These are phyloP conservation scores for Semnornis frantzii DNA, from an alignment of 2,113 vertebrate genomes.

Conservation along the genomic window DNA sequence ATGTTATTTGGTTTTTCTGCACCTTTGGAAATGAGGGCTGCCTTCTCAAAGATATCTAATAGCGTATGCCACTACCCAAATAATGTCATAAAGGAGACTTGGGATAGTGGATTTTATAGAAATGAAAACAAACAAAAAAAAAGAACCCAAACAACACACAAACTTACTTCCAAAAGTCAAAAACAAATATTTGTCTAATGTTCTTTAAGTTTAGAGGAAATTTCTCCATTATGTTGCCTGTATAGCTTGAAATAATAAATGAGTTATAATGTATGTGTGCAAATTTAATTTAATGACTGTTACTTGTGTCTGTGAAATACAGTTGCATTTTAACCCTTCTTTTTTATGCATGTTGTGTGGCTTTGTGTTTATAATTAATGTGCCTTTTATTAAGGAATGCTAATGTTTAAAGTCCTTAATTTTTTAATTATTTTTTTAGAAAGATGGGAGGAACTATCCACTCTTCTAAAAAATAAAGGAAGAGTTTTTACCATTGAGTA, in stretches of 20 bases:
- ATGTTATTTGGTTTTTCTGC: conserved; percentile 27
- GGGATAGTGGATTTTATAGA: conserved; percentile 29
- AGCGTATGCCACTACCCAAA: conserved; percentile 20
- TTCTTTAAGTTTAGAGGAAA: background rate
- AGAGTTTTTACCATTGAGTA: background rate
- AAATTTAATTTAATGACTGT: conserved; percentile 72
- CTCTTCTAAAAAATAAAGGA: background rate
- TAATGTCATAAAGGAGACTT: background rate
- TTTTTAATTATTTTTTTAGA: background rate
- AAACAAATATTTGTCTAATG: background rate
- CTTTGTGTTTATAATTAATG: conserved; percentile 60
- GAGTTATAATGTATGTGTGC: conserved; percentile 67
- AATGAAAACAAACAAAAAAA: background rate
- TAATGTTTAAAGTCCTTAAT: conserved; percentile 1
- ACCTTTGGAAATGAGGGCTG: background rate
- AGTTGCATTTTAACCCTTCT: conserved; percentile 64
- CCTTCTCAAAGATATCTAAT: background rate
- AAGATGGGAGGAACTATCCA: background rate
- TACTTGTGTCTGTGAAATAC: conserved; percentile 61
- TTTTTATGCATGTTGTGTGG: conserved; percentile 58
- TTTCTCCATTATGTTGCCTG: conserved; percentile 45
- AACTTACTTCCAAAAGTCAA: conserved; percentile 1
- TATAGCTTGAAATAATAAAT: conserved; percentile 73
- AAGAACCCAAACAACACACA: too few species aligned
- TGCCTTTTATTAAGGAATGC: conserved; percentile 31